A percentile compares a stretch with the other conserved stretches of the same genome.
These are phyloP conservation scores for Picathartes gymnocephalus DNA, from an alignment of 2,113 vertebrate genomes.

Conservation along the genomic window DNA sequence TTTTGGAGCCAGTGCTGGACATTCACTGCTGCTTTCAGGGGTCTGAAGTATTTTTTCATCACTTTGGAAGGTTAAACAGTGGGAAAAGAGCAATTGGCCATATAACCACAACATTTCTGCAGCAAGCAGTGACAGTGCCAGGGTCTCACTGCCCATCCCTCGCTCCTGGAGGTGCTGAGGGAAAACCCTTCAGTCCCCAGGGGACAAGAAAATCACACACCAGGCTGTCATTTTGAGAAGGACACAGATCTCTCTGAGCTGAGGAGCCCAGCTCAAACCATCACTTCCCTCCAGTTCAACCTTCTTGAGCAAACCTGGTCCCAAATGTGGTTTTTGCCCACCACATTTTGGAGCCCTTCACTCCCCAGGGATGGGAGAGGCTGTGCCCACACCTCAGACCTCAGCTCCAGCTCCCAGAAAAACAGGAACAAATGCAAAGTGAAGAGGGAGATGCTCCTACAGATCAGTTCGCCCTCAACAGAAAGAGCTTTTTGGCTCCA, in stretches of 20 bases:
- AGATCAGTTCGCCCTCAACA: fast-evolving
- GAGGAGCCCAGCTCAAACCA: background rate
- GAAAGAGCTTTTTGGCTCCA: background rate
- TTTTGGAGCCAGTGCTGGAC: background rate
- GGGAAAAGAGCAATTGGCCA: background rate
- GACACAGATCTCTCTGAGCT: background rate
- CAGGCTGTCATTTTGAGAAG: background rate
- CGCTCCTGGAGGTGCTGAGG: fast-evolving
- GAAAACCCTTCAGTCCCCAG: background rate
- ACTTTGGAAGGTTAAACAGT: background rate
- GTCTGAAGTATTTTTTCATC: background rate
- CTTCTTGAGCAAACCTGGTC: too few species aligned
- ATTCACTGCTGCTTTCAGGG: background rate
- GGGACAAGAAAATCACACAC: fast-evolving
- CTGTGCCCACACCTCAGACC: background rate
- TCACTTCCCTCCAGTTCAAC: too few species aligned
- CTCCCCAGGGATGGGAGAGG: fast-evolving
- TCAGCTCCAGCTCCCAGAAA: background rate
- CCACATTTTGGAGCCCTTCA: background rate
- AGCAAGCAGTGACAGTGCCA: background rate
- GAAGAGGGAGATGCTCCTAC: background rate
- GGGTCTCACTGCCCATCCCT: background rate
- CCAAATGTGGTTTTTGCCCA: background rate
- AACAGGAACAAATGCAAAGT: background rate
- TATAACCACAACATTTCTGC: background rate